Percentiles rank a stretch among this genome's conserved stretches.
Evolutionary conservation across 2,113 vertebrate species (phyloP).

Genomic region (Oncorhynchus keta): DNA sequence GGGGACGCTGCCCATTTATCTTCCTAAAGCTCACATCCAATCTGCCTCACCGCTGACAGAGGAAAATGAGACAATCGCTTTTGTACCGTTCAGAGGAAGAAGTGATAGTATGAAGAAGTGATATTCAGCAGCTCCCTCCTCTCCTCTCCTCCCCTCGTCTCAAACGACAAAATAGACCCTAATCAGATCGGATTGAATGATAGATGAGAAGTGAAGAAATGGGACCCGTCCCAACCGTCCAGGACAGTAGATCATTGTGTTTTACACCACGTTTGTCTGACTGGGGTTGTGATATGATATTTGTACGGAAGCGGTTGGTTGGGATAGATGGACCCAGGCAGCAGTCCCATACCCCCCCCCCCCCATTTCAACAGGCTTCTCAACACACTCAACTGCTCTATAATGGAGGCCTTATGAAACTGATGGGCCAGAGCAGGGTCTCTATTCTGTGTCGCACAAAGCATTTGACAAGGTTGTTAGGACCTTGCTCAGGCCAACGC

Average conservation of each 20-base stretch:
- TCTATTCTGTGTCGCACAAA: slow-evolving; percentile 72
- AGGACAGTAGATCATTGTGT: slow-evolving; percentile 46
- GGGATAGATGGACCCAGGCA: background rate
- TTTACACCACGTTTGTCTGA: slow-evolving; percentile 29
- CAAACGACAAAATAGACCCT: slow-evolving; percentile 61
- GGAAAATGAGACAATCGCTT: slow-evolving; percentile 70
- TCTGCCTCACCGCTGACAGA: slow-evolving; percentile 75
- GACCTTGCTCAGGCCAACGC: slow-evolving; percentile 51
- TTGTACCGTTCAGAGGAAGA: slow-evolving; percentile 48
- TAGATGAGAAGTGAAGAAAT: slow-evolving; percentile 51
- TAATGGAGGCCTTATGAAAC: slow-evolving; percentile 73
- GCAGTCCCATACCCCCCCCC: too few relatives aligned
- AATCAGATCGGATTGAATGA: slow-evolving; percentile 70
- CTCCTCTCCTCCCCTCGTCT: background rate
- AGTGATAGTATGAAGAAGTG: slow-evolving; percentile 23
- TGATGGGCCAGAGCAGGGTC: slow-evolving; percentile 74
- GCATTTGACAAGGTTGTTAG: slow-evolving; percentile 76
- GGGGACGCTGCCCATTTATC: slow-evolving; percentile 70
- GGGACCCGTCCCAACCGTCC: slow-evolving; percentile 17
- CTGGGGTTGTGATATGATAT: background rate
- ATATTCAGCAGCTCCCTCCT: too few relatives aligned
- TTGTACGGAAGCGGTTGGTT: background rate
- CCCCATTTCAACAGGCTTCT: slow-evolving; percentile 41
- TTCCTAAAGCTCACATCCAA: slow-evolving; percentile 79
- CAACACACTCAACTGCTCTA: slow-evolving; percentile 64